Percentiles rank a stretch among this genome's conserved stretches.
phyloP scores from a whole-genome alignment of 2,113 vertebrate species.

The Limanda limanda region DNA sequence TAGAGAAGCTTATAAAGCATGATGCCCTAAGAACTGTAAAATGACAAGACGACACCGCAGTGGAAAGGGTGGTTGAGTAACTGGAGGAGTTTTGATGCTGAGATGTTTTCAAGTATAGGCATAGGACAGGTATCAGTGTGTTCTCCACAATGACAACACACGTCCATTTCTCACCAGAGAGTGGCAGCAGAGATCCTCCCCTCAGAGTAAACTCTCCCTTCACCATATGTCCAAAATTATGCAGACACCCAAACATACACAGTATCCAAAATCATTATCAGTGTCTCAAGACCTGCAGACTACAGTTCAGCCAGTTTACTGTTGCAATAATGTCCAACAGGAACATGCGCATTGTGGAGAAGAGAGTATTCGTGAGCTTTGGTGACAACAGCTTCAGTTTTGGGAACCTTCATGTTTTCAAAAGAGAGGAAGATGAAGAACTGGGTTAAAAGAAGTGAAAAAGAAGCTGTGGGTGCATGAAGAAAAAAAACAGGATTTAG shows the following conservation, averaged over 20 bases:
- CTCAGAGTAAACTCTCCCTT: too few species aligned
- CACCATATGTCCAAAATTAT: neutral
- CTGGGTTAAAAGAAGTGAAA: neutral
- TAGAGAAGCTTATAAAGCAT: too few species aligned
- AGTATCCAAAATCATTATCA: too few species aligned
- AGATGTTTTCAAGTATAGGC: too few species aligned
- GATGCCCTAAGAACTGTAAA: too few species aligned
- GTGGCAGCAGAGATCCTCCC: slow-evolving; percentile 50
- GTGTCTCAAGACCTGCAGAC: too few species aligned
- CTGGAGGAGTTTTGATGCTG: too few species aligned
- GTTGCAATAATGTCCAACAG: neutral
- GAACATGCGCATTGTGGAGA: neutral
- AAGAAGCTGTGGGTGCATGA: neutral
- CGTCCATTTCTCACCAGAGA: slow-evolving; percentile 25
- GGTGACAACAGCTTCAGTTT: neutral
- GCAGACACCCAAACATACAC: neutral
- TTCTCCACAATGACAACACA: neutral
- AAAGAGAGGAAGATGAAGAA: neutral
- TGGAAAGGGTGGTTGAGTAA: too few species aligned
- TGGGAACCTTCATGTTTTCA: neutral
- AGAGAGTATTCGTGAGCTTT: too few species aligned
- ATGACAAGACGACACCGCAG: too few species aligned
- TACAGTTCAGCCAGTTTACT: neutral
- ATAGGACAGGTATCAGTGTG: neutral
- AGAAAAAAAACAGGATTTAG: neutral